phyloP scores from a whole-genome alignment of 1,140 invertebrate genomes.

The Drosophila jambulina region DNA sequence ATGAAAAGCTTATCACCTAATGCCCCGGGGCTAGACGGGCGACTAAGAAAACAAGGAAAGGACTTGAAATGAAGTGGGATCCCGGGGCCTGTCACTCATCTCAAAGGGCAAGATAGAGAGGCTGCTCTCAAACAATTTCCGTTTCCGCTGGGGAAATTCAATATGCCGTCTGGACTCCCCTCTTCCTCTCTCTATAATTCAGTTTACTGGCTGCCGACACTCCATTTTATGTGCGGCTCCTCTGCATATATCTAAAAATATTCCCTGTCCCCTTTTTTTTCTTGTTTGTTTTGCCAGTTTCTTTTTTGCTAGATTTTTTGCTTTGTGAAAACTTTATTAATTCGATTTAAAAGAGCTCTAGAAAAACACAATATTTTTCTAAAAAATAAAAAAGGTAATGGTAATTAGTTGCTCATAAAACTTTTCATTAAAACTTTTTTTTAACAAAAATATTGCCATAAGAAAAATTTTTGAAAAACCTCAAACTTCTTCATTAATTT shows the following conservation, averaged over 20 bases:
- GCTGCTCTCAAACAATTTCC: conserved; percentile 29
- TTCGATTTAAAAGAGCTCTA: neutral
- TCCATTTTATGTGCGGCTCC: conserved; percentile 9
- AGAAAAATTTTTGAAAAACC: too few relatives aligned
- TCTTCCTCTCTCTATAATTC: neutral
- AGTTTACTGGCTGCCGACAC: conserved; percentile 2
- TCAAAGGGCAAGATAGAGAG: conserved; percentile 10
- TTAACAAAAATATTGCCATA: too few relatives aligned
- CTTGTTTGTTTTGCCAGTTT: conserved; percentile 5
- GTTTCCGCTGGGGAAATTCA: conserved; percentile 44
- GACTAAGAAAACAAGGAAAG: conserved; percentile 18
- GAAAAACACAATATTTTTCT: neutral
- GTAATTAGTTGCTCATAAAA: neutral
- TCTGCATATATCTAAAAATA: conserved; percentile 30
- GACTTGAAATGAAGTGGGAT: conserved; percentile 17
- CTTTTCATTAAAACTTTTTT: neutral
- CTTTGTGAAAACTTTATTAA: conserved; percentile 14
- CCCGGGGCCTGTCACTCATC: conserved; percentile 20
- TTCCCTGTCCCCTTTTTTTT: conserved; percentile 32
- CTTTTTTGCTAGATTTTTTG: neutral
- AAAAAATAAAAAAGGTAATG: neutral
- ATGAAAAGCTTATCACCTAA: conserved; percentile 29
- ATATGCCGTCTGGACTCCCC: conserved; percentile 21
- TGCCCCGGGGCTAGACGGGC: conserved; percentile 7
- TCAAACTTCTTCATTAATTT: too few relatives aligned